Percentiles rank a stretch among this genome's conserved stretches.
phyloP scores from a whole-genome alignment of 2,113 vertebrate genomes.

The Tychaedon coryphoeus region DNA sequence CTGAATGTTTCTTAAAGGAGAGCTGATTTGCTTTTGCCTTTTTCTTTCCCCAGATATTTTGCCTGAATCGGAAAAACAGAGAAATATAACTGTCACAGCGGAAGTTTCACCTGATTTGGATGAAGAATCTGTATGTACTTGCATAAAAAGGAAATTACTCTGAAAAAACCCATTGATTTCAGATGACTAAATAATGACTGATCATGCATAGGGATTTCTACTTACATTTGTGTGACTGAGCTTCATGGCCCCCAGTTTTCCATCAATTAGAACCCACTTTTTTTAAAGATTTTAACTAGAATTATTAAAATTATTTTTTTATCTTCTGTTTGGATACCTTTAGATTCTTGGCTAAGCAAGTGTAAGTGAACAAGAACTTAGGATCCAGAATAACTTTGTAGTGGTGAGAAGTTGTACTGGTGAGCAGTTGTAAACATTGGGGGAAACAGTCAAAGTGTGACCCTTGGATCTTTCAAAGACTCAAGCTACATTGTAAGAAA shows the following conservation, averaged over 20 bases:
- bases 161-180: not conserved
- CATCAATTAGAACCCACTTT: not conserved
- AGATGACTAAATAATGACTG: not conserved
- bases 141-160: not conserved
- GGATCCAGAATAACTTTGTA: not conserved
- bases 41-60: conserved; percentile 79
- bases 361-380: not conserved
- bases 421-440: not conserved
- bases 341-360: not conserved
- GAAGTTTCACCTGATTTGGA: conserved; percentile 81
- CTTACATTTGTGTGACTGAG: not conserved
- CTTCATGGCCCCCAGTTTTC: not conserved
- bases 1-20: not conserved
- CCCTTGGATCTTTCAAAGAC: not conserved
- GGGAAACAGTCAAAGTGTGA: not conserved
- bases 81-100: conserved; percentile 77
- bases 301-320: not conserved
- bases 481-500: not conserved
- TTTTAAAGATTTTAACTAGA: not conserved
- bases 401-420: not conserved
- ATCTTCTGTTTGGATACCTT: not conserved
- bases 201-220: not conserved
- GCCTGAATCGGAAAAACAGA: conserved; percentile 75
- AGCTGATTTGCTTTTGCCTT: not conserved
- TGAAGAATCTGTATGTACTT: conserved; percentile 79